Percentiles rank a stretch among this genome's conserved stretches.
Evolutionary conservation across 1,140 invertebrate species (phyloP).

Genomic region (Adoxophyes honmai): DNA sequence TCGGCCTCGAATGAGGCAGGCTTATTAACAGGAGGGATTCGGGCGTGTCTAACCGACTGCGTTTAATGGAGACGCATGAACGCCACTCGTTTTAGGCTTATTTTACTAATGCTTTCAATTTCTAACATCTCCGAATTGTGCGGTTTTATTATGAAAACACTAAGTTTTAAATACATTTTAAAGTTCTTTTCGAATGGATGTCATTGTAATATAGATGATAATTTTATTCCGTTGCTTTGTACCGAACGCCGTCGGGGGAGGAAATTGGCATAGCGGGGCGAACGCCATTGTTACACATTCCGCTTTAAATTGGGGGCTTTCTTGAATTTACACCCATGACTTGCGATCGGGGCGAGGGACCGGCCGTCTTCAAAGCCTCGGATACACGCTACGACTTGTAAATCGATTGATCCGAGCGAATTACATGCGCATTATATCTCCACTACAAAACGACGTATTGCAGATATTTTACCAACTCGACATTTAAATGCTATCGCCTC

Average conservation of each 20-base stretch:
- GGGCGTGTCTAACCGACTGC: constrained; percentile 30
- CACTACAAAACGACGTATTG: constrained; percentile 16
- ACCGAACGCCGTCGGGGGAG: constrained; percentile 50
- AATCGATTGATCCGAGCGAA: constrained; percentile 34
- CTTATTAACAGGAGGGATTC: constrained; percentile 43
- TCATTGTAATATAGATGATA: constrained; percentile 31
- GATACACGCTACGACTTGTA: constrained; percentile 25
- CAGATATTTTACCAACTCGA: constrained; percentile 26
- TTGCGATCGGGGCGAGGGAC: constrained; percentile 43
- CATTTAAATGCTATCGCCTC: constrained; percentile 24
- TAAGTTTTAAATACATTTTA: background rate
- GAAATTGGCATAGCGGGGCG: constrained; percentile 67
- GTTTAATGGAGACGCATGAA: constrained; percentile 24
- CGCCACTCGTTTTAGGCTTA: constrained; percentile 23
- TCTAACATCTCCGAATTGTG: background rate
- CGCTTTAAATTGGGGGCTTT: constrained; percentile 72
- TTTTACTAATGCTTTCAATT: background rate
- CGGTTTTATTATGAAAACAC: background rate
- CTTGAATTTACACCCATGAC: constrained; percentile 74
- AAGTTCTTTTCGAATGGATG: constrained; percentile 5
- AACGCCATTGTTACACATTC: constrained; percentile 69
- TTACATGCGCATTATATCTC: constrained; percentile 23
- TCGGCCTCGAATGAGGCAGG: constrained; percentile 33
- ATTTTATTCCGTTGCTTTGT: constrained; percentile 54
- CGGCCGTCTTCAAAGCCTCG: constrained; percentile 27